Evolutionary conservation across 2,113 vertebrate species (phyloP).

Genomic region (Aphelocoma coerulescens): DNA sequence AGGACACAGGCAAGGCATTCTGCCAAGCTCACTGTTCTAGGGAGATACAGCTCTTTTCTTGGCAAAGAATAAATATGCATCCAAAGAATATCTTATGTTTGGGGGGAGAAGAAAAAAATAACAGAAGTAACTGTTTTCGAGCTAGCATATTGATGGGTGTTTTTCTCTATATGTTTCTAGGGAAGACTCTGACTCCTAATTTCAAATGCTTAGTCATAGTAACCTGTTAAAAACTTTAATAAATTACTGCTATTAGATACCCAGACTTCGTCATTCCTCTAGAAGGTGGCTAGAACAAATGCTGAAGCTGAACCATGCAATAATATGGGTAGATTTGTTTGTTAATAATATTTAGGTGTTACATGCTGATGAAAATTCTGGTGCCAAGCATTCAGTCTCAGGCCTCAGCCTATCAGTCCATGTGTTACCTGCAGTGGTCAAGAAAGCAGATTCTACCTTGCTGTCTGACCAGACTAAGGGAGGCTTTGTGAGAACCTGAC

Average conservation of each 20-base stretch:
- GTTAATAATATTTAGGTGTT: neutral
- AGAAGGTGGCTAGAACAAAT: neutral
- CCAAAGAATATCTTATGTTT: neutral
- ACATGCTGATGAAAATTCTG: neutral
- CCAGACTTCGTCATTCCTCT: neutral
- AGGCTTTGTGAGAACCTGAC: neutral
- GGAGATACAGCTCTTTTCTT: neutral
- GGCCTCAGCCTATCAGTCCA: accelerated
- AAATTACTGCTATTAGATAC: neutral
- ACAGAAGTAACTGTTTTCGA: neutral
- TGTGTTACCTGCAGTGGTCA: neutral
- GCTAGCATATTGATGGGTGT: neutral
- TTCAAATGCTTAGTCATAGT: neutral
- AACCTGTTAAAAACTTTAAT: neutral
- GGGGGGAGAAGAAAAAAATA: accelerated
- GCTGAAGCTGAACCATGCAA: neutral
- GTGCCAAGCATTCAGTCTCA: neutral
- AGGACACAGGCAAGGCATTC: neutral
- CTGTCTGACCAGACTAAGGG: neutral
- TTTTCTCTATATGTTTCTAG: neutral
- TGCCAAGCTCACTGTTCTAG: neutral
- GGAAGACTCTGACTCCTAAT: neutral
- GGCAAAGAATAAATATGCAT: neutral
- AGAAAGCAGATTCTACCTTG: neutral
- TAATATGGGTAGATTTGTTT: neutral